Conservation (phyloP, 2,113 vertebrate species). For the Rhizomys pruinosus region DNA sequence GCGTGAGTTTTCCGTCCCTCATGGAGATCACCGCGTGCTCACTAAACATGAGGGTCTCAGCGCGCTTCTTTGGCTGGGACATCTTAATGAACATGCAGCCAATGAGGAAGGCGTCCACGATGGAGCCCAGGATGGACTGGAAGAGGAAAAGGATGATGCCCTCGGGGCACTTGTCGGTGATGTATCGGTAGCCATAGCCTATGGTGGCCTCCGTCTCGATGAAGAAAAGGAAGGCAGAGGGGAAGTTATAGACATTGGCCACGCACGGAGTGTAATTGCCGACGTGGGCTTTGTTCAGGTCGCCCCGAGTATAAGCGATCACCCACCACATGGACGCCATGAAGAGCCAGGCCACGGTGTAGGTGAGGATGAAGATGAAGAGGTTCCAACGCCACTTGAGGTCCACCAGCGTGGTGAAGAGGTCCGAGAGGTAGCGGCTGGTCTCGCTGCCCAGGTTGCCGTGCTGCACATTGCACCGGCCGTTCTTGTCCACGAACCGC, state of each 20-base stretch:
- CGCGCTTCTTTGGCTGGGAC: constrained; percentile 99
- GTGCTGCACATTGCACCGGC: constrained; percentile 98
- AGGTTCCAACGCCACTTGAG: constrained; percentile 99
- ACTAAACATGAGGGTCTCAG: constrained; percentile 99
- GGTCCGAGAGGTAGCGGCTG: constrained; percentile 97
- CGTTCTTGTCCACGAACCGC: constrained; percentile 99
- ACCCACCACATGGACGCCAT: constrained; percentile 99
- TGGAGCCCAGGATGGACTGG: constrained; percentile 98
- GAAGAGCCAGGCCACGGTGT: constrained; percentile 99
- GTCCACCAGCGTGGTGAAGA: constrained; percentile 99
- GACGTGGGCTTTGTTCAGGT: constrained; percentile 94
- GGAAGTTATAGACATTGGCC: constrained; percentile 99
- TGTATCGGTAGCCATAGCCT: constrained; percentile 98
- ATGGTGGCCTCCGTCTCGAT: constrained; percentile 99
- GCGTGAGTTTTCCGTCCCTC: constrained; percentile 97
- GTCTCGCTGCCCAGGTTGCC: constrained; percentile 98
- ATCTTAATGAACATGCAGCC: constrained; percentile 99
- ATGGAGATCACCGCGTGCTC: constrained; percentile 97
- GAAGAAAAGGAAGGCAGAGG: constrained; percentile 98
- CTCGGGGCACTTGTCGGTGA: constrained; percentile 98
- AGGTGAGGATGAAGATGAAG: constrained; percentile 98
- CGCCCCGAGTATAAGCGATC: constrained; percentile 97
- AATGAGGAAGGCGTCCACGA: constrained; percentile 98
- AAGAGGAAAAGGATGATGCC: constrained; percentile 99
- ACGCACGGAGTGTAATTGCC: constrained; percentile 98